Percentiles rank a stretch among this genome's conserved stretches.
These are phyloP conservation scores for Drosophila cracens DNA, from an alignment of 2,888 invertebrate species.

Conservation along the genomic window DNA sequence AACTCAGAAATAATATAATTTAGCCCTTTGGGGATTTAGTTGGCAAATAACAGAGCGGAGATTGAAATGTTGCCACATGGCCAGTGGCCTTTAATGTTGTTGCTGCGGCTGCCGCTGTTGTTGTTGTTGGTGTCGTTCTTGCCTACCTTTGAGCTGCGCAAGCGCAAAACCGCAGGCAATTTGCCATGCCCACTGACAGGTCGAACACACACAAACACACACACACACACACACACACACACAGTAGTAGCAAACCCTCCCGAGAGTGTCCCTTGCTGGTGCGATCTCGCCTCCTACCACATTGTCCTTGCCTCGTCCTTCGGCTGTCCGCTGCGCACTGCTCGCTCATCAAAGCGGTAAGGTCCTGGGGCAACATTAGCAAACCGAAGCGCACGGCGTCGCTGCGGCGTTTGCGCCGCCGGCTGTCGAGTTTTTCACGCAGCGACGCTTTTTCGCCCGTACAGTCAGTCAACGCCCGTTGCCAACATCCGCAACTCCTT, in stretches of 20 bases:
- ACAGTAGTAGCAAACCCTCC: background rate
- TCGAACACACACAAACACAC: conserved; percentile 30
- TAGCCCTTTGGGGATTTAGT: conserved; percentile 36
- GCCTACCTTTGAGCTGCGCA: conserved; percentile 59
- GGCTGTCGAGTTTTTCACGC: conserved; percentile 71
- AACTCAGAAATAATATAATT: conserved; percentile 39
- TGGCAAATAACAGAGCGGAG: conserved; percentile 55
- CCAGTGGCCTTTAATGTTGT: conserved; percentile 25
- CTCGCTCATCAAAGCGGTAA: conserved; percentile 78
- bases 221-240: conserved; percentile 1
- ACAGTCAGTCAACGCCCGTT: conserved; percentile 66
- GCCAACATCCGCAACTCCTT: conserved; percentile 72
- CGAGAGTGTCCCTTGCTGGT: conserved; percentile 37
- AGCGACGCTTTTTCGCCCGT: conserved; percentile 75
- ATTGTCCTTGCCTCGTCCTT: conserved; percentile 46
- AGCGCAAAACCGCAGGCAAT: conserved; percentile 72
- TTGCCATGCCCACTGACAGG: conserved; percentile 49
- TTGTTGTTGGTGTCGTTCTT: conserved; percentile 16
- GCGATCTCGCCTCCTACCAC: conserved; percentile 55
- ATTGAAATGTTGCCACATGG: conserved; percentile 58
- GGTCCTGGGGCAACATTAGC: conserved; percentile 75
- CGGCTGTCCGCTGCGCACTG: conserved; percentile 39
- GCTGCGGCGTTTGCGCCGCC: conserved; percentile 44
- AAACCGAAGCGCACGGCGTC: conserved; percentile 74
- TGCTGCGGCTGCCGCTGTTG: conserved; percentile 10